phyloP scores from a whole-genome alignment of 2,888 invertebrate genomes.

The Nudaria mundana region DNA sequence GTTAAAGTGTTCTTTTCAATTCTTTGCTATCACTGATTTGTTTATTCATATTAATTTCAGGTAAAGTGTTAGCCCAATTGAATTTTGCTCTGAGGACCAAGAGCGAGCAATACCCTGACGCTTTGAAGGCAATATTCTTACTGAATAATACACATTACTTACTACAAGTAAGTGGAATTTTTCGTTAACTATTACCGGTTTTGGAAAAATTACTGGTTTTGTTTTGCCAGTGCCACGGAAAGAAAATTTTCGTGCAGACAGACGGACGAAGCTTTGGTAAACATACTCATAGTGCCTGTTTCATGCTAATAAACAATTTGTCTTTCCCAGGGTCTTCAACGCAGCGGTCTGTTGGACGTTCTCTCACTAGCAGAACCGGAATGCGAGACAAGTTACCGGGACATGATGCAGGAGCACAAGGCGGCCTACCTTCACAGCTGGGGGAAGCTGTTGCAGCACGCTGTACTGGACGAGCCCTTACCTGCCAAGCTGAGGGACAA shows the following conservation, averaged over 20 bases:
- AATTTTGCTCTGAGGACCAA: conserved; percentile 94
- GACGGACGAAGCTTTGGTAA: no score
- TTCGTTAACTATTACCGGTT: no score
- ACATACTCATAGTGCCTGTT: no score
- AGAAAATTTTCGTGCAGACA: no score
- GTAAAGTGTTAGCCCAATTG: conserved; percentile 93
- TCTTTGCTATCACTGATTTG: background rate
- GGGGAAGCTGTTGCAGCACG: conserved; percentile 89
- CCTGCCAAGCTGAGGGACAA: conserved; percentile 91
- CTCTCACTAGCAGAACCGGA: conserved; percentile 91
- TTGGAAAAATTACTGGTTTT: no score
- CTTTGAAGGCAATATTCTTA: conserved; percentile 93
- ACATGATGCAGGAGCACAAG: conserved; percentile 93
- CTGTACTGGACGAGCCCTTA: conserved; percentile 85
- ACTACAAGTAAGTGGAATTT: conserved; percentile 79
- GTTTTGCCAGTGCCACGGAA: no score
- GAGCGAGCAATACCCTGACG: conserved; percentile 95
- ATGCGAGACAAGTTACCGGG: conserved; percentile 92
- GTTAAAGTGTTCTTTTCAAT: background rate
- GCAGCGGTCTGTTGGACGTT: conserved; percentile 91
- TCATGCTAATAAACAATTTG: background rate
- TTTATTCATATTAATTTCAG: conserved; percentile 58
- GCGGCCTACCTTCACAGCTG: conserved; percentile 87
- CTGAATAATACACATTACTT: conserved; percentile 97
- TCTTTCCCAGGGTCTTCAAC: conserved; percentile 85